Base-by-base conservation (phyloP, 2,113 vertebrate genomes). In the Aphelocoma coerulescens region DNA sequence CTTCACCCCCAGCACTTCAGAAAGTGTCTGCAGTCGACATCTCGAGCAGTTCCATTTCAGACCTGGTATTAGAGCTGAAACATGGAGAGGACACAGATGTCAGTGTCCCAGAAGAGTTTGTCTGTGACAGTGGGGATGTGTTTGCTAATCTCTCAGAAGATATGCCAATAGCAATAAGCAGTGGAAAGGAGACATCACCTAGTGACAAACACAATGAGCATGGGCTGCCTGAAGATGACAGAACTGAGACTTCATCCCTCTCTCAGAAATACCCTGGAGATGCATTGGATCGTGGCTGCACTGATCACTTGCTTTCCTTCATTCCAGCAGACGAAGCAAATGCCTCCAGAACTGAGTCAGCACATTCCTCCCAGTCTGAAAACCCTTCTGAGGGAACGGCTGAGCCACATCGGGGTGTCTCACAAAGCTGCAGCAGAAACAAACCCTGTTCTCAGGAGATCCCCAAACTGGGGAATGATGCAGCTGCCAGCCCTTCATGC, bases 1-100 rank as follows among this genome's bases (percentile, higher is more conserved):
- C 88, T 21, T 97, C 95, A 12, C 90, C 95, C 44, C 67, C 68
- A 63, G 97, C 95, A 71, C 98, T 98, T 86, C 98, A 94, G 57
- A 97, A 96, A 30, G 98, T 63, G 16, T 92, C 96, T 16, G 98
- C 98, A 5, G 46, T 91, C 7, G 83, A 95, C 27, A 54, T 97
- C n/a, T 97, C 52, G 0, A 80, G 89, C 80, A 97, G 96, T 66
- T 97, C 97, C 3, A 4, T 19, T 49, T 97, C 97, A 41, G 92
- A 86, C 16, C 94, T 81, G 0, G 95, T 97, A 43, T 72, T 66
- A 35, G 96, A 96, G n/a, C 62, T 94, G 7, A 81, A 93, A 15
- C 73, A 55, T 4, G 43, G 51, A 41, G 89, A 95, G 12, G 96
- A 93, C 49, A 89, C 88, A 6, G 96, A 97, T 16, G 57, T 91